Evolutionary conservation across 2,797 vertebrate species (phyloP).

Genomic region (Oryzias sinensis): DNA sequence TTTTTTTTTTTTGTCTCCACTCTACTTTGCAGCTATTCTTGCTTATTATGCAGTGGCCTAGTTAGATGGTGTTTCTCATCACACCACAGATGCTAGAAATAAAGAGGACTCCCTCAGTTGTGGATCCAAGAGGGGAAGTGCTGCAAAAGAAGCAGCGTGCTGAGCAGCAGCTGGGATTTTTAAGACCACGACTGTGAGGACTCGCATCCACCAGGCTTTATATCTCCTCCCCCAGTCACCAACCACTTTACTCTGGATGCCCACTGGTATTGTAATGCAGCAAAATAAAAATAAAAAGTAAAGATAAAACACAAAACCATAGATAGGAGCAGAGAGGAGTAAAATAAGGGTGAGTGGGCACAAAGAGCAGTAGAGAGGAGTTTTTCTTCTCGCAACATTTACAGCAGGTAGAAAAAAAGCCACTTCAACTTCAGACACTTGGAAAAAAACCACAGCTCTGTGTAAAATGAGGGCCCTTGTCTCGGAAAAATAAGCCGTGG

Average conservation of each 20-base stretch:
- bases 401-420: conserved; percentile 41
- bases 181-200: conserved; percentile 43
- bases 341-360: conserved; percentile 47
- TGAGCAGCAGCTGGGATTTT: conserved; percentile 32
- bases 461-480: conserved; percentile 30
- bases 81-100: conserved; percentile 69
- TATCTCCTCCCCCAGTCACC: conserved; percentile 50
- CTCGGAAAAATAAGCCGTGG: conserved; percentile 15
- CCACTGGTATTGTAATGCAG: conserved; percentile 39
- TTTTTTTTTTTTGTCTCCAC: conserved; percentile 26
- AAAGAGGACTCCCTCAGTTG: conserved; percentile 62
- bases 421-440: conserved; percentile 46
- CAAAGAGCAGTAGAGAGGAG: conserved; percentile 50
- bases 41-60: conserved; percentile 79
- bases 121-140: conserved; percentile 40
- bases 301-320: conserved; percentile 50
- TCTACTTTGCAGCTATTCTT: conserved; percentile 61
- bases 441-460: conserved; percentile 31
- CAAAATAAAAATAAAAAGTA: neutral
- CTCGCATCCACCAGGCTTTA: conserved; percentile 46
- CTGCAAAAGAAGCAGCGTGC: conserved; percentile 53
- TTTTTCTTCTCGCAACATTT: conserved; percentile 45
- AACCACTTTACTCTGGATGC: conserved; percentile 52
- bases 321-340: conserved; percentile 42
- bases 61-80: conserved; percentile 74